phyloP scores from a whole-genome alignment of 1,140 invertebrate species.

The Marisa cornuarietis region DNA sequence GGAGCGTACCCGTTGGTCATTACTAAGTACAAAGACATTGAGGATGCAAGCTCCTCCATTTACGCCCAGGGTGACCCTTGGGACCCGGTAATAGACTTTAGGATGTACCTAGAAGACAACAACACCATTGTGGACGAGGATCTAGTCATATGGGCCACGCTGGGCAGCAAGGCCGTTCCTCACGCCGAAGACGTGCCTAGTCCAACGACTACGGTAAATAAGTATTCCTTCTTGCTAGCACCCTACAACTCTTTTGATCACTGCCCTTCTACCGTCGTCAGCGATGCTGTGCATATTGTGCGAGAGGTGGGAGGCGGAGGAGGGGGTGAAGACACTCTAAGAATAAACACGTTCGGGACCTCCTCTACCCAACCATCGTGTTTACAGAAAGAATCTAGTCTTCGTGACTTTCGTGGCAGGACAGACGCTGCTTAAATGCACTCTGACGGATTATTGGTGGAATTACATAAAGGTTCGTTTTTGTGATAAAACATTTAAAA shows the following conservation, averaged over 20 bases:
- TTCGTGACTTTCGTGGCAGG: slow-evolving; percentile 14
- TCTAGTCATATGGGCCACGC: slow-evolving; percentile 58
- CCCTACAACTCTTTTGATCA: slow-evolving; percentile 62
- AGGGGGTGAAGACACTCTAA: neutral
- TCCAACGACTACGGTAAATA: slow-evolving; percentile 47
- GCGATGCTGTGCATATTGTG: slow-evolving; percentile 43
- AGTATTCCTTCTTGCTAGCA: slow-evolving; percentile 42
- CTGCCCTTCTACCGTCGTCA: slow-evolving; percentile 52
- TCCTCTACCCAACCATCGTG: slow-evolving; percentile 16
- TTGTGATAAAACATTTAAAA: no score
- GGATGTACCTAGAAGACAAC: slow-evolving; percentile 56
- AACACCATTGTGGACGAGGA: slow-evolving; percentile 58
- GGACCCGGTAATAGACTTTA: slow-evolving; percentile 58
- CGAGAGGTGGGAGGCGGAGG: neutral
- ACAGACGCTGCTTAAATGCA: neutral
- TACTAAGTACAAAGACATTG: slow-evolving; percentile 58
- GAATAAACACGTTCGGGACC: slow-evolving; percentile 22
- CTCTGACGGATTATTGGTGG: no score
- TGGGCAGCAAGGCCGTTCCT: slow-evolving; percentile 57
- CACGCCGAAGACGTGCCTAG: slow-evolving; percentile 59
- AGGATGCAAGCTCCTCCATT: slow-evolving; percentile 56
- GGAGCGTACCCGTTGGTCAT: slow-evolving; percentile 51
- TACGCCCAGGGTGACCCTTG: slow-evolving; percentile 57
- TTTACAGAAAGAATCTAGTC: slow-evolving; percentile 21
- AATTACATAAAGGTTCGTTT: no score